phyloP scores from a whole-genome alignment of 2,888 invertebrate genomes.

The Platynereis dumerilii region DNA sequence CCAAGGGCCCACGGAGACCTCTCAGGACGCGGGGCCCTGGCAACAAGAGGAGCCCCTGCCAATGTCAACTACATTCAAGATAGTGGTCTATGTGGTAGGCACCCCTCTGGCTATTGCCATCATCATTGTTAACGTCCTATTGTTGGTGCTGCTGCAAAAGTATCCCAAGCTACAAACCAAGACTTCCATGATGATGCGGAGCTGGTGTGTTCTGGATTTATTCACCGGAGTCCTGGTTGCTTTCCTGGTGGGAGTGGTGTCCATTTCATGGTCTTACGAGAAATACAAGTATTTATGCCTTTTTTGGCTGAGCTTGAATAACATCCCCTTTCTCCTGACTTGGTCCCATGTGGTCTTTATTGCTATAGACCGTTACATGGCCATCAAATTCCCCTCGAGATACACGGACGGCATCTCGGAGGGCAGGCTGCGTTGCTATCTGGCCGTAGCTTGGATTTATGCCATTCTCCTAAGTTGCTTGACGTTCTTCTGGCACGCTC shows the following conservation, averaged over 20 bases:
- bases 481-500: conserved; percentile 16
- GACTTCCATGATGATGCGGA: neutral
- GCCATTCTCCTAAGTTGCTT: neutral
- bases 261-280: neutral
- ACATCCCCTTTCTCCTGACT: conserved; percentile 9
- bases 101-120: conserved; percentile 15
- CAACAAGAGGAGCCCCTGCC: neutral
- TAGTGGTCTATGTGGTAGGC: conserved; percentile 10
- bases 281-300: conserved; percentile 7
- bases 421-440: neutral
- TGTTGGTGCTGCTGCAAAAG: conserved; percentile 13
- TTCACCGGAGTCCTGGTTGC: conserved; percentile 13
- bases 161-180: conserved; percentile 8
- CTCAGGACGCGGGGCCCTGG: too few species aligned
- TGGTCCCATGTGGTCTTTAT: conserved; percentile 14
- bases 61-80: neutral
- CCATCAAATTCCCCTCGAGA: conserved; percentile 13
- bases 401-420: conserved; percentile 14
- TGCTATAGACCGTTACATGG: conserved; percentile 17
- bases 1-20: too few species aligned
- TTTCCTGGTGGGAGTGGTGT: conserved; percentile 1
- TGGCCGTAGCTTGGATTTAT: conserved; percentile 10
- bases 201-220: conserved; percentile 20
- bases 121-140: conserved; percentile 13
- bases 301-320: conserved; percentile 3